phyloP scores from a whole-genome alignment of 2,113 vertebrate species.

The Centropus bengalensis region DNA sequence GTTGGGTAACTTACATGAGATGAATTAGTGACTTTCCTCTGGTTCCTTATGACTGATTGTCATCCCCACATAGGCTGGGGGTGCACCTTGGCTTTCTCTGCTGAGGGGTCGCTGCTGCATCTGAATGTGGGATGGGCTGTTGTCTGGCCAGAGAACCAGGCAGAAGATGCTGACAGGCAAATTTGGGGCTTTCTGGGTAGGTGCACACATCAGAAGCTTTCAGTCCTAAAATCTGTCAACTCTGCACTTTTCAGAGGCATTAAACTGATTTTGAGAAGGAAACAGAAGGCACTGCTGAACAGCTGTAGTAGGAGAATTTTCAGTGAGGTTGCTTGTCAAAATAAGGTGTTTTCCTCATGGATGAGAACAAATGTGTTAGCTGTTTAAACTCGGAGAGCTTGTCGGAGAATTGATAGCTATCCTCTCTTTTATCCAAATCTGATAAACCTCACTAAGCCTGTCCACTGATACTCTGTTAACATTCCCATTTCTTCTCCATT shows the following conservation, averaged over 20 bases:
- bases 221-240: not conserved
- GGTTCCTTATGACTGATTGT: not conserved
- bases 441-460: constrained; percentile 57
- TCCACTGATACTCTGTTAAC: constrained; percentile 40
- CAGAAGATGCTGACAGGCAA: not conserved
- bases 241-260: not conserved
- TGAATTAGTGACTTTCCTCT: not conserved
- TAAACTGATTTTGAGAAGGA: not conserved
- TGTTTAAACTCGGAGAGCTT: not conserved
- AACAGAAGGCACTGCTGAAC: not conserved
- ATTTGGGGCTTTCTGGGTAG: not conserved
- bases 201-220: not conserved
- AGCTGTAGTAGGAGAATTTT: not conserved
- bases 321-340: not conserved
- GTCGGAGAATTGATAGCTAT: constrained; percentile 40
- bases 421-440: constrained; percentile 53
- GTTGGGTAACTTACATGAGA: not conserved
- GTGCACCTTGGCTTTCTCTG: no score
- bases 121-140: not conserved
- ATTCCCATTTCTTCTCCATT: constrained; percentile 31
- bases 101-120: accelerated
- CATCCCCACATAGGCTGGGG: not conserved
- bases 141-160: not conserved
- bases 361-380: not conserved
- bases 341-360: not conserved